Base-by-base conservation (phyloP, 2,113 vertebrate species). In the Melanerpes aurifrons region DNA sequence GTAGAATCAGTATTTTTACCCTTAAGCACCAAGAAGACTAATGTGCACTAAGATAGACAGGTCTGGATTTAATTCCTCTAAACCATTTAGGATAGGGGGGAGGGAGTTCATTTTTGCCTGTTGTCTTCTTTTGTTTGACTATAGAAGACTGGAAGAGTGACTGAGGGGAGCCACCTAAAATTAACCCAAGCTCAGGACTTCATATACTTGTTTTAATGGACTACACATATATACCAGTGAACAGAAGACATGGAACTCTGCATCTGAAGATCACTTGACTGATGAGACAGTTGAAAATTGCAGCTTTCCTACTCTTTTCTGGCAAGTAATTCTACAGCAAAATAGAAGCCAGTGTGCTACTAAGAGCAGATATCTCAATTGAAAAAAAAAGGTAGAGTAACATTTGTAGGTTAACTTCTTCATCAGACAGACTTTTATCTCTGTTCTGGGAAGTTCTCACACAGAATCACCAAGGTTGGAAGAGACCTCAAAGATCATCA, bases 231-330 rank as follows among this genome's bases (percentile, higher is more conserved):
- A 74, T 83, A 56, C 9, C 56, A 40, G 16, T 19, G 56, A 79
- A 31, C n/a, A 8, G 10, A 59, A 57, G 12, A 12, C 3, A 24
- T 0, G 0, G 4, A 37, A 71, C 12, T 82, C 15, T 63, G 6
- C 22, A 45, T 11, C 10, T 76, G 54, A 75, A 43, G 11, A 29
- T 25, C 43, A 26, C 6, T n/a, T 50, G 8, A 8, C 10, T 72
- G 22, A 76, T 54, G 35, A 86, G 56, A 29, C 6, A 40, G 15
- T 5, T 68, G 79, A 70, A 69, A 84, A 73, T 15, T 22, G 10
- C 3, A 2, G 3, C 15, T 76, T 75, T 62, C 35, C 7, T 62
- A 15, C 8, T 75, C 87, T 88, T 79, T 25, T 11, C 31, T 53
- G 21, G 35, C 26, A 7, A 50, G 45, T 35, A 62, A 12, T 62